Evolutionary conservation across 2,797 vertebrate species (phyloP).

Genomic region (Simalia tracyae): DNA sequence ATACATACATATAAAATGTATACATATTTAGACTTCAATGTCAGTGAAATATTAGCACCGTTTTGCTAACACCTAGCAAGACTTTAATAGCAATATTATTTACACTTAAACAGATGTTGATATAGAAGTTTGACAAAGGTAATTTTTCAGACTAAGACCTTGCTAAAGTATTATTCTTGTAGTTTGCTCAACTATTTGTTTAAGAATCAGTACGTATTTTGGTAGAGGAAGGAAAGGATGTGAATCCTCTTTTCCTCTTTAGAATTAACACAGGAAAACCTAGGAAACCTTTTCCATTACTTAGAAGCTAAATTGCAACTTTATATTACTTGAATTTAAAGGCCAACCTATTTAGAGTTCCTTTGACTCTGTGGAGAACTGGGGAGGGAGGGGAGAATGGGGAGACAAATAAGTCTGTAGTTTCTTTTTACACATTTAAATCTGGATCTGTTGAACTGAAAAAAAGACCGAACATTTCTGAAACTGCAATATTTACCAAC

Average conservation of each 20-base stretch:
- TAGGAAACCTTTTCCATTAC: neutral
- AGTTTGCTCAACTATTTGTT: neutral
- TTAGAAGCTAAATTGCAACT: neutral
- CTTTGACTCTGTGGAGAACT: neutral
- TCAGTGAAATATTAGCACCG: constrained; percentile 35
- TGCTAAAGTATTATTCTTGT: neutral
- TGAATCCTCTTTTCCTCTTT: neutral
- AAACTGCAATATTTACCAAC: neutral
- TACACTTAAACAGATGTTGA: constrained; percentile 9
- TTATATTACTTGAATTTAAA: neutral
- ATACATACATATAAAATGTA: neutral
- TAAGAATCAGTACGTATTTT: neutral
- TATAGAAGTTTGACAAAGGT: neutral
- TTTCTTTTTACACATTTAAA: neutral
- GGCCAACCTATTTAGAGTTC: neutral
- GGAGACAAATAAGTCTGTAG: neutral
- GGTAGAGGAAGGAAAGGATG: neutral
- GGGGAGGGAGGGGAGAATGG: neutral
- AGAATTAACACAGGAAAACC: neutral
- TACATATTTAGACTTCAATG: neutral
- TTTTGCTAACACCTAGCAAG: constrained; percentile 4
- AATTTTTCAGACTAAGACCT: neutral
- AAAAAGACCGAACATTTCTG: neutral
- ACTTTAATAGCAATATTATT: rapidly evolving
- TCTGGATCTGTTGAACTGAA: neutral